Conservation (phyloP, 1,140 invertebrate species). For the Bombus breviceps region DNA sequence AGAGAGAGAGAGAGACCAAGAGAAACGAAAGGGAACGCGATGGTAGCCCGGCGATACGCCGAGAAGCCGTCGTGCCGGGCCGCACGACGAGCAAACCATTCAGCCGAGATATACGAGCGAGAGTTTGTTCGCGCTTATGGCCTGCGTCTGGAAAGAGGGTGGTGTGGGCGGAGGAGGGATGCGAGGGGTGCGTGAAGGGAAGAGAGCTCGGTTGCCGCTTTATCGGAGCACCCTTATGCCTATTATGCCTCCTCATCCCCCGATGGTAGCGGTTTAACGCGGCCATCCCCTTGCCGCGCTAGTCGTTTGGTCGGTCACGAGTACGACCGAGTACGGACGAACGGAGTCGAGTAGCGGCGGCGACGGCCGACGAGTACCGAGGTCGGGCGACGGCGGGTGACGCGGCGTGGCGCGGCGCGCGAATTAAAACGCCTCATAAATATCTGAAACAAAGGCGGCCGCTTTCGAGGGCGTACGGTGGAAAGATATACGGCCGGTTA, state of each 20-base stretch:
- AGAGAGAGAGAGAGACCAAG: neutral
- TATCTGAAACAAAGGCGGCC: slow-evolving; percentile 83
- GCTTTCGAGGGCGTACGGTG: slow-evolving; percentile 81
- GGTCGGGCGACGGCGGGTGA: slow-evolving; percentile 39
- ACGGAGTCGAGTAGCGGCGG: neutral
- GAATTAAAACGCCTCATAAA: slow-evolving; percentile 84
- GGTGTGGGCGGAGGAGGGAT: neutral
- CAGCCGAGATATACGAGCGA: slow-evolving; percentile 73
- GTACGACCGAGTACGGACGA: neutral
- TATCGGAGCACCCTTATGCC: slow-evolving; percentile 80
- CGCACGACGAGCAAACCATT: slow-evolving; percentile 67
- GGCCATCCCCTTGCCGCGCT: slow-evolving; percentile 25
- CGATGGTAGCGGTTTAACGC: slow-evolving; percentile 53
- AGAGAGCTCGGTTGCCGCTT: slow-evolving; percentile 66
- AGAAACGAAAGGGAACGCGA: slow-evolving; percentile 5
- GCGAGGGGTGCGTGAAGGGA: neutral
- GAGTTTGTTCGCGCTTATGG: slow-evolving; percentile 77
- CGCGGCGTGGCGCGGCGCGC: slow-evolving; percentile 76
- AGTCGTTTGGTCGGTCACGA: slow-evolving; percentile 43
- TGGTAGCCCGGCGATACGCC: slow-evolving; percentile 50
- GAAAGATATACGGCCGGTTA: slow-evolving; percentile 80
- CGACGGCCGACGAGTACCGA: slow-evolving; percentile 20
- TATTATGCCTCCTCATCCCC: slow-evolving; percentile 73
- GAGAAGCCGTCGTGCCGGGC: slow-evolving; percentile 43
- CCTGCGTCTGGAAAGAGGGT: slow-evolving; percentile 65